phyloP scores from a whole-genome alignment of 2,113 vertebrate genomes.

The Ceratotherium simum region DNA sequence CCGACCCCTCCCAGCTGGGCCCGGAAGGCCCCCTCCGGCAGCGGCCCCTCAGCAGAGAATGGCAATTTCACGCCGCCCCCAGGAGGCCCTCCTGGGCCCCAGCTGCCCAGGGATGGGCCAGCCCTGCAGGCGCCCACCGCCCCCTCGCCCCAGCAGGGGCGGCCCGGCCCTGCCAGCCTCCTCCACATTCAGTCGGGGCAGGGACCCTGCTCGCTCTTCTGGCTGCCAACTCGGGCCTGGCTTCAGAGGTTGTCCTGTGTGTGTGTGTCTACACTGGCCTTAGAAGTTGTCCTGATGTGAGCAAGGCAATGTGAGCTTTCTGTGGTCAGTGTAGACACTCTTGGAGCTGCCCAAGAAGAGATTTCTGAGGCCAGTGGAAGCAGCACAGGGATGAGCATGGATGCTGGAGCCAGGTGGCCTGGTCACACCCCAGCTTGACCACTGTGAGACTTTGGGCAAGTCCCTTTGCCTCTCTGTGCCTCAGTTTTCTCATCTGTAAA shows the following conservation, averaged over 20 bases:
- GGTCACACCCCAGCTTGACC: not conserved
- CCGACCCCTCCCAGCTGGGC: conserved; percentile 75
- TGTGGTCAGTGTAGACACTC: not conserved
- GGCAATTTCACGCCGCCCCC: conserved; percentile 75
- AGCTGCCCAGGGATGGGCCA: conserved; percentile 58
- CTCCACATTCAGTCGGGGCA: not conserved
- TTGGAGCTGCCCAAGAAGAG: not conserved
- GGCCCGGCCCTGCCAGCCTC: not conserved
- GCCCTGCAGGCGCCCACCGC: not conserved
- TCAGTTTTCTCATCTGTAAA: not conserved
- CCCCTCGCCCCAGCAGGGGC: not conserved
- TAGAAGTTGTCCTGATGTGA: not conserved
- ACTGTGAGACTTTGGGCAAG: not conserved
- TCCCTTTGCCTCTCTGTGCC: not conserved
- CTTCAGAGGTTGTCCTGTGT: not conserved
- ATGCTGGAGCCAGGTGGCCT: not conserved
- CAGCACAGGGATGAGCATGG: accelerated
- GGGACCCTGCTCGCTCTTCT: not conserved
- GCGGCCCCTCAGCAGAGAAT: conserved; percentile 61
- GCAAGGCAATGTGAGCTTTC: not conserved
- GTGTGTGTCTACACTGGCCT: not conserved
- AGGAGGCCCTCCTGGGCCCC: conserved; percentile 57
- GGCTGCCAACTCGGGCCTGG: not conserved
- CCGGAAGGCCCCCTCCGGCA: conserved; percentile 60
- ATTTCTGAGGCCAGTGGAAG: not conserved